A percentile compares a stretch with the other conserved stretches of the same genome.
These are phyloP conservation scores for Python bivittatus DNA, from an alignment of 2,113 vertebrate species.

Conservation along the genomic window DNA sequence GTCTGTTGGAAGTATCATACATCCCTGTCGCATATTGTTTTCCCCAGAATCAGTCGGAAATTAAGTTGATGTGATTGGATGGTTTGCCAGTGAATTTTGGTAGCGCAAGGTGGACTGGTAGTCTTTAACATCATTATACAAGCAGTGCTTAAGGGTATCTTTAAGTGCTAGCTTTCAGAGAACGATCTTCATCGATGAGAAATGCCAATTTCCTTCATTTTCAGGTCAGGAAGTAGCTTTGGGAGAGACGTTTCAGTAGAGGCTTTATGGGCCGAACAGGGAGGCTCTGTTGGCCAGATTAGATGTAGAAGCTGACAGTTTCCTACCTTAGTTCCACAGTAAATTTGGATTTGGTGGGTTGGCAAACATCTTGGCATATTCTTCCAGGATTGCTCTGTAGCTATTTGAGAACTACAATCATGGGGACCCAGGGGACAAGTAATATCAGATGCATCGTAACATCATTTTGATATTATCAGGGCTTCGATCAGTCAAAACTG, in stretches of 20 bases:
- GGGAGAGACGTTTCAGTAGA: neutral
- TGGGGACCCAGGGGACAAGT: neutral
- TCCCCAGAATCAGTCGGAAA: neutral
- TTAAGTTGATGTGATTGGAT: neutral
- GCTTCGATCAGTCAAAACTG: neutral
- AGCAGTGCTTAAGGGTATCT: neutral
- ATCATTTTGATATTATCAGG: neutral
- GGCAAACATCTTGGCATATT: neutral
- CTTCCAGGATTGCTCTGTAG: neutral
- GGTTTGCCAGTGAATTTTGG: neutral
- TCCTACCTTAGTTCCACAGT: neutral
- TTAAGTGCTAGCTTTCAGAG: neutral
- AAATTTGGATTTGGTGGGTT: neutral
- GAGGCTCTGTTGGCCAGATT: neutral
- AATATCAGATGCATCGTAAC: neutral
- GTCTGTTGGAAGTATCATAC: neutral
- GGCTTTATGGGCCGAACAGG: neutral
- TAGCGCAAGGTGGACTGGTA: neutral
- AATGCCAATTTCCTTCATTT: neutral
- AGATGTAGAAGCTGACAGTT: neutral
- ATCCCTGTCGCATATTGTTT: neutral
- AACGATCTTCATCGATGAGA: neutral
- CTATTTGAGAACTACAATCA: neutral
- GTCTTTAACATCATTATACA: neutral
- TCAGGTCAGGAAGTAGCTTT: neutral